Percentiles rank a stretch among this genome's conserved stretches.
phyloP scores from a whole-genome alignment of 2,797 vertebrate genomes.

The Pagetopsis macropterus region DNA sequence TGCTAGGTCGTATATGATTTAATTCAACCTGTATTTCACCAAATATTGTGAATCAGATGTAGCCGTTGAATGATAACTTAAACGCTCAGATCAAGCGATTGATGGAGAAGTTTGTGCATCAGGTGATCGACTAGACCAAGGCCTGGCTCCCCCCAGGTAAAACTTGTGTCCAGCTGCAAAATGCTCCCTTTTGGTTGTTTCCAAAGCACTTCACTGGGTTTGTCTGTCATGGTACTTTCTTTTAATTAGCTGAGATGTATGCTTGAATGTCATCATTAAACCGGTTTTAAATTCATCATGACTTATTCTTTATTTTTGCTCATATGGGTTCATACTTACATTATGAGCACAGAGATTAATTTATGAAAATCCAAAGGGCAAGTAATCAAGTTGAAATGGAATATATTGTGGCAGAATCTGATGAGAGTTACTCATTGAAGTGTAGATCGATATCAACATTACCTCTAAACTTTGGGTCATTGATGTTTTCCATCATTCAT shows the following conservation, averaged over 20 bases:
- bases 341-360: slow-evolving; percentile 5
- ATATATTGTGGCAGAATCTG: slow-evolving; percentile 33
- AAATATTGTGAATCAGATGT: slow-evolving; percentile 38
- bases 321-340: slow-evolving; percentile 3
- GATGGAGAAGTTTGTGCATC: slow-evolving; percentile 65
- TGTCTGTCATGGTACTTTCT: slow-evolving; percentile 20
- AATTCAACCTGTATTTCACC: too few species aligned
- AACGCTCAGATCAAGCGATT: slow-evolving; percentile 56
- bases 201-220: slow-evolving; percentile 4
- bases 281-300: slow-evolving; percentile 27
- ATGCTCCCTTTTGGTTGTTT: not conserved
- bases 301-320: slow-evolving; percentile 14
- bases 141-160: slow-evolving; percentile 70
- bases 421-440: slow-evolving; percentile 24
- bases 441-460: slow-evolving; percentile 32
- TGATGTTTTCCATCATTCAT: slow-evolving; percentile 43
- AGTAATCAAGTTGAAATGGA: slow-evolving; percentile 42
- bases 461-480: slow-evolving; percentile 47
- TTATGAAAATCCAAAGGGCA: slow-evolving; percentile 34
- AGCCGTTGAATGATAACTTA: slow-evolving; percentile 60
- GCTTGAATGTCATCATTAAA: slow-evolving; percentile 63
- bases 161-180: slow-evolving; percentile 1
- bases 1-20: not conserved
- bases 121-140: slow-evolving; percentile 71
- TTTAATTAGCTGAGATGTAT: slow-evolving; percentile 30